Conservation (phyloP, 2,888 invertebrate species). For the Cremastinae sp. region DNA sequence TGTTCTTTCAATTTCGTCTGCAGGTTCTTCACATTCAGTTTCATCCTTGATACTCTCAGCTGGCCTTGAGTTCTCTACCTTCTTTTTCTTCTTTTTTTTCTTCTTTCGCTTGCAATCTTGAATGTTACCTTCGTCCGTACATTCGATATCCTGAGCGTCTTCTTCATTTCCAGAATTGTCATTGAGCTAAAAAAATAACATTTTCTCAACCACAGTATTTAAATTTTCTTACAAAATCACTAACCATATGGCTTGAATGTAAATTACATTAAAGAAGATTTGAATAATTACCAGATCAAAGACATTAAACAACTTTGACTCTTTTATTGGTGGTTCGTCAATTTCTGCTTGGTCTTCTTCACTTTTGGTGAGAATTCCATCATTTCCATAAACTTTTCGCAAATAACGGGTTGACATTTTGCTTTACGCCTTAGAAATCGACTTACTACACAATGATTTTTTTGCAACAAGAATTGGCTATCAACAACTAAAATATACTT, state of each 20-base stretch:
- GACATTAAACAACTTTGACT: conserved; percentile 83
- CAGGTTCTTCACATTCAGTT: conserved; percentile 70
- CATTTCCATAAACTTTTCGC: conserved; percentile 84
- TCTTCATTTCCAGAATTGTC: conserved; percentile 87
- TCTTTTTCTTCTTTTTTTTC: conserved; percentile 85
- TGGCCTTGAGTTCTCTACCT: conserved; percentile 76
- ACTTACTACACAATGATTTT: no score
- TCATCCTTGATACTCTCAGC: conserved; percentile 60
- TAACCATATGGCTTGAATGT: not conserved
- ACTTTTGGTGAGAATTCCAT: conserved; percentile 81
- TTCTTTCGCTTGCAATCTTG: conserved; percentile 83
- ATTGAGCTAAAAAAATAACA: conserved; percentile 81
- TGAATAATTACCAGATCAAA: conserved; percentile 85
- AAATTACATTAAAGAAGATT: not conserved
- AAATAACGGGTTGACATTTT: conserved; percentile 85
- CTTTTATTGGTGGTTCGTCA: conserved; percentile 82
- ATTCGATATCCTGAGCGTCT: conserved; percentile 78
- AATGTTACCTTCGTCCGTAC: conserved; percentile 83
- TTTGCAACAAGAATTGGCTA: no score
- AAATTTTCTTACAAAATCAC: not conserved
- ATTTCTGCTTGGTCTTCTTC: conserved; percentile 81
- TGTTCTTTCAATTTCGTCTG: conserved; percentile 86
- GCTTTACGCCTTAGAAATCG: not conserved
- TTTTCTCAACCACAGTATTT: not conserved
- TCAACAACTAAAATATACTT: no score